phyloP scores from a whole-genome alignment of 1,140 invertebrate species.

The Aleiodes sp. region DNA sequence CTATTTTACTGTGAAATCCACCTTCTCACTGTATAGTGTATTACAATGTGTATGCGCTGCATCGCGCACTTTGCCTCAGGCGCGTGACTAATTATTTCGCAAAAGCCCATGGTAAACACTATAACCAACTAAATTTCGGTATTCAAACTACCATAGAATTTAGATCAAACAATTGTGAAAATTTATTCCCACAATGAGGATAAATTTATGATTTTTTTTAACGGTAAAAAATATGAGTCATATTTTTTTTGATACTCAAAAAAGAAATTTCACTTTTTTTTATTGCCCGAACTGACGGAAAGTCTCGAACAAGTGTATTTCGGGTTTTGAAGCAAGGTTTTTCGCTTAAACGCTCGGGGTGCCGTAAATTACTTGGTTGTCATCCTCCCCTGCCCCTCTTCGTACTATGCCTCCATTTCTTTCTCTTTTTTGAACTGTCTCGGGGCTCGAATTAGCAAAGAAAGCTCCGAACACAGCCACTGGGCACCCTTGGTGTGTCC shows the following conservation, averaged over 20 bases:
- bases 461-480: not conserved
- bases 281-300: slow-evolving; percentile 6
- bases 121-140: slow-evolving; percentile 4
- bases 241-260: not conserved
- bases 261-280: not conserved
- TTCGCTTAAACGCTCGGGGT: not conserved
- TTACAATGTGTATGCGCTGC: slow-evolving; percentile 15
- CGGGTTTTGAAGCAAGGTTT: not conserved
- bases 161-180: not conserved
- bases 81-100: slow-evolving; percentile 17
- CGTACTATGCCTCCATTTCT: too few relatives aligned
- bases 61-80: slow-evolving; percentile 12
- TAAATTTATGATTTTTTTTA: not conserved
- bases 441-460: slow-evolving; percentile 7
- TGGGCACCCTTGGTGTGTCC: not conserved
- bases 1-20: slow-evolving; percentile 3
- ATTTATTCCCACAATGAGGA: not conserved
- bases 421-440: not conserved
- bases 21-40: too few relatives aligned
- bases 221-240: not conserved
- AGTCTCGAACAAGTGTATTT: slow-evolving; percentile 17
- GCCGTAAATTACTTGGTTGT: slow-evolving; percentile 21
- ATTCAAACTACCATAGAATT: not conserved
- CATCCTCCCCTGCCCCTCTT: too few relatives aligned
- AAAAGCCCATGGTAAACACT: slow-evolving; percentile 4